Percentiles rank a stretch among this genome's conserved stretches.
Conservation (phyloP, 2,888 invertebrate genomes). For the Rhagonycha fulva region DNA sequence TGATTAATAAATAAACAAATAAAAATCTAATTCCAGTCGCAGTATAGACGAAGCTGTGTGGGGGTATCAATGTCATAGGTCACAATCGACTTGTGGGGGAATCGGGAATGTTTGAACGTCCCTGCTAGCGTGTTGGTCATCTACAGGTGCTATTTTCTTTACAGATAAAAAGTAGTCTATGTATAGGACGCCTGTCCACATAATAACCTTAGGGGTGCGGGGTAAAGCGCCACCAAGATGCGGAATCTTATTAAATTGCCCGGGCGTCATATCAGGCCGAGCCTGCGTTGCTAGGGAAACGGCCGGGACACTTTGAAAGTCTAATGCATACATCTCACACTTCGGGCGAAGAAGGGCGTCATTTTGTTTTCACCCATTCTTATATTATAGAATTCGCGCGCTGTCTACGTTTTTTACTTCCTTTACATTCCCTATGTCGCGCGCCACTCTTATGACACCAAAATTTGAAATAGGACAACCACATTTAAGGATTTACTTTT, state of each 20-base stretch:
- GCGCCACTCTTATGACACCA: constrained; percentile 27
- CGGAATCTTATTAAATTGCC: constrained; percentile 59
- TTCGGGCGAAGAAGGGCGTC: constrained; percentile 49
- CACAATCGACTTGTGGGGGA: constrained; percentile 10
- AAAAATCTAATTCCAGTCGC: background rate
- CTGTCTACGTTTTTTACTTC: constrained; percentile 39
- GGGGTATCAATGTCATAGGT: constrained; percentile 4
- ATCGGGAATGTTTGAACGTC: constrained; percentile 38
- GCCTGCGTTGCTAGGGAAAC: constrained; percentile 71
- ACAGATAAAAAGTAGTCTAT: constrained; percentile 46
- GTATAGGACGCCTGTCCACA: constrained; percentile 53
- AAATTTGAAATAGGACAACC: background rate
- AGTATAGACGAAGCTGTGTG: background rate
- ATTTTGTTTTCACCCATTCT: constrained; percentile 55
- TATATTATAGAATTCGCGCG: constrained; percentile 45
- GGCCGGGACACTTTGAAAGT: constrained; percentile 64
- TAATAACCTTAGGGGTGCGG: constrained; percentile 32
- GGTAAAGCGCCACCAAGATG: constrained; percentile 51
- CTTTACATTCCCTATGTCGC: constrained; percentile 44
- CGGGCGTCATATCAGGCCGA: constrained; percentile 69
- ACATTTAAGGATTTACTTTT: background rate
- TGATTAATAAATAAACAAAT: background rate
- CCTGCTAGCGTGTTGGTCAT: constrained; percentile 46
- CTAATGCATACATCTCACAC: constrained; percentile 58
- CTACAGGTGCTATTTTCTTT: constrained; percentile 28